Conservation (phyloP, 2,888 invertebrate species). For the Eremobia ochroleuca region DNA sequence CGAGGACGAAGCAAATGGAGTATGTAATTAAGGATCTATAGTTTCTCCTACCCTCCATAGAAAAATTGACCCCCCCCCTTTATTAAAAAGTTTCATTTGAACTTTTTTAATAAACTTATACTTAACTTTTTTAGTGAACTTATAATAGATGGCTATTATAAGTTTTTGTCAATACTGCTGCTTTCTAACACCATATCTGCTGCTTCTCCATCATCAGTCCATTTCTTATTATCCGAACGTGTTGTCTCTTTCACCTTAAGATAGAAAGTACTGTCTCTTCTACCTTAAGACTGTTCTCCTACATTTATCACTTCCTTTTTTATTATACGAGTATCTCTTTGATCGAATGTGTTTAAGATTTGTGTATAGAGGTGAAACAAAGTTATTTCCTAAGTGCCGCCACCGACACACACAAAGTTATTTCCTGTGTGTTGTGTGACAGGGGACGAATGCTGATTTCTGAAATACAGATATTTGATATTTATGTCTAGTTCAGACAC, state of each 20-base stretch:
- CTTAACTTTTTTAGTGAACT: too few species aligned
- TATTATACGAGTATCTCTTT: background rate
- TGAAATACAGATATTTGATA: background rate
- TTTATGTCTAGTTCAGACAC: background rate
- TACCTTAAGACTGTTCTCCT: background rate
- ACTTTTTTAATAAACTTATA: too few species aligned
- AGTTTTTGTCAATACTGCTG: background rate
- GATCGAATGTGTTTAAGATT: background rate
- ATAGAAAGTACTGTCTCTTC: too few species aligned
- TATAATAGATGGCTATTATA: too few species aligned
- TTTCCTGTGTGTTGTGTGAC: background rate
- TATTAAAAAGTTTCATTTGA: background rate
- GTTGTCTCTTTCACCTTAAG: too few species aligned
- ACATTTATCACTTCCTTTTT: background rate
- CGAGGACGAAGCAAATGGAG: background rate
- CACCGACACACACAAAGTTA: too few species aligned
- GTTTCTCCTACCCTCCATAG: background rate
- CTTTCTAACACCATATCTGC: background rate
- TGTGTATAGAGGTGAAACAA: background rate
- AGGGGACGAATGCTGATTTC: background rate
- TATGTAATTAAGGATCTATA: background rate
- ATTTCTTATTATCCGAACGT: background rate
- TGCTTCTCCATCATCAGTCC: background rate
- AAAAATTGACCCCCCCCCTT: background rate
- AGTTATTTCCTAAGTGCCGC: background rate